A percentile compares a stretch with the other conserved stretches of the same genome.
Conservation (phyloP, 2,797 vertebrate species). For the Crenichthys baileyi region DNA sequence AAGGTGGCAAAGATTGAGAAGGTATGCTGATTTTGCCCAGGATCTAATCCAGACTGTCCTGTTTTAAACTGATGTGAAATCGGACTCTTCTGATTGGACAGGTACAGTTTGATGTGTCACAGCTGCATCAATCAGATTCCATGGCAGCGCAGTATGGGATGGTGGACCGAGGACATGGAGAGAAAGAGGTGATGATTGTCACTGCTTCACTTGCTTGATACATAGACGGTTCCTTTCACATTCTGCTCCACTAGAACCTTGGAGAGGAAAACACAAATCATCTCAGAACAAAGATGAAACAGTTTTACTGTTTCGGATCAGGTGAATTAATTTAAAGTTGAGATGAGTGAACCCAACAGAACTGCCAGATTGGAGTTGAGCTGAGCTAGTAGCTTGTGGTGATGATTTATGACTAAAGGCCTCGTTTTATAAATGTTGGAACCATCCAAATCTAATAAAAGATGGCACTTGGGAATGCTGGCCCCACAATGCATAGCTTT, state of each 20-base stretch:
- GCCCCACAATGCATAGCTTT: too few species aligned
- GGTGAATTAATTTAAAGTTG: too few species aligned
- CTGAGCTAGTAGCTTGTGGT: too few species aligned
- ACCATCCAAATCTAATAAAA: not conserved
- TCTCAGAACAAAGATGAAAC: not conserved
- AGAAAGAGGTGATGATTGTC: constrained; percentile 64
- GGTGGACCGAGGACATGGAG: constrained; percentile 73
- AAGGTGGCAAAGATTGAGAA: constrained; percentile 73
- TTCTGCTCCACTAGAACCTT: not conserved
- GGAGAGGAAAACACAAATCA: not conserved
- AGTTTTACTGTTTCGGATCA: not conserved
- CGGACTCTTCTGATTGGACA: constrained; percentile 20
- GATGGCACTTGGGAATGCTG: not conserved
- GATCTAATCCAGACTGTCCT: not conserved
- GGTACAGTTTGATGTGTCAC: constrained; percentile 70
- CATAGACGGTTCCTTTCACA: not conserved
- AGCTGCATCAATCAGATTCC: constrained; percentile 63
- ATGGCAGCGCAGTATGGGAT: constrained; percentile 79
- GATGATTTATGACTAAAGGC: too few species aligned
- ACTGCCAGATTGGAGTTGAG: too few species aligned
- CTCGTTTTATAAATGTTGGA: not conserved
- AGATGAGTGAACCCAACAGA: too few species aligned
- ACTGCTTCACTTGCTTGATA: not conserved
- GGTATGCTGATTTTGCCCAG: constrained; percentile 17
- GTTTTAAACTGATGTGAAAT: not conserved